phyloP scores from a whole-genome alignment of 1,140 invertebrate genomes.

The Tetraneura akinire region DNA sequence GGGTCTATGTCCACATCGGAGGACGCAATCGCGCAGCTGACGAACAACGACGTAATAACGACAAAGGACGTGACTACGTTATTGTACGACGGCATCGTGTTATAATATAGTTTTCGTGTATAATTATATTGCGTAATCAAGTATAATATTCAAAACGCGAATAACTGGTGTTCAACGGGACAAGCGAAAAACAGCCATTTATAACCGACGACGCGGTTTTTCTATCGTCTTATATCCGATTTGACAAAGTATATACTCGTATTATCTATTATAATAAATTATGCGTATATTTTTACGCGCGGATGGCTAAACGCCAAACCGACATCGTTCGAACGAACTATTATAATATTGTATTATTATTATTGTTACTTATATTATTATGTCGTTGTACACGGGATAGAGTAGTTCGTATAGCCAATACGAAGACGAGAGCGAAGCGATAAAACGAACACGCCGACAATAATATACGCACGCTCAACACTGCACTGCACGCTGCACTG shows the following conservation, averaged over 20 bases:
- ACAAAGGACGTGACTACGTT: background rate
- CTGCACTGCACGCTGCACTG: background rate
- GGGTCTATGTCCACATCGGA: constrained; percentile 52
- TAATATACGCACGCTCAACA: background rate
- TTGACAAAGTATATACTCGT: no score
- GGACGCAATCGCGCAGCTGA: background rate
- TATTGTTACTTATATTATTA: no score
- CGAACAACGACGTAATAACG: background rate
- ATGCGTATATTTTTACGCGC: constrained; percentile 30
- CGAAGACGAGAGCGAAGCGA: background rate
- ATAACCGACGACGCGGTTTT: background rate
- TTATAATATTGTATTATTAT: no score
- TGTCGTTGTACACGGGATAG: background rate
- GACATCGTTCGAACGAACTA: background rate
- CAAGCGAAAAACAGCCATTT: background rate
- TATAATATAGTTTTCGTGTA: no score
- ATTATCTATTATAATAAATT: no score
- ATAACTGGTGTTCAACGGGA: background rate
- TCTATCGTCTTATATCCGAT: background rate
- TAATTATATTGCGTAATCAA: no score
- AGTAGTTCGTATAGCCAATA: background rate
- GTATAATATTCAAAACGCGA: background rate
- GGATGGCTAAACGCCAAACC: constrained; percentile 3
- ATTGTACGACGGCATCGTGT: background rate
- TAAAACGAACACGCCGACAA: background rate